Conservation (phyloP, 2,888 invertebrate genomes). For the Tenthredo scrophulariae region DNA sequence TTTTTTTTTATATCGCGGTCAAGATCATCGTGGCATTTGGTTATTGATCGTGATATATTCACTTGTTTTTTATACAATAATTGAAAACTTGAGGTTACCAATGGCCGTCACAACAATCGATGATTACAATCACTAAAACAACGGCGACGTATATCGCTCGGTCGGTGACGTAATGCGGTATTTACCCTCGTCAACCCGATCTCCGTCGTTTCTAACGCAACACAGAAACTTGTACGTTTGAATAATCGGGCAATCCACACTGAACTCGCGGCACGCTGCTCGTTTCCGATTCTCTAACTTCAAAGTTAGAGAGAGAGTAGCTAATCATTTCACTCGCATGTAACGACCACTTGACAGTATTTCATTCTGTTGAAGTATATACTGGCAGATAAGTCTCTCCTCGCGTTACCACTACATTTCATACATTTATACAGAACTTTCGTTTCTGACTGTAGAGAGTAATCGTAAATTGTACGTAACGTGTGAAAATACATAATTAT, state of each 20-base stretch:
- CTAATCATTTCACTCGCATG: slow-evolving; percentile 5
- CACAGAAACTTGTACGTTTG: not conserved
- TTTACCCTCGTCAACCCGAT: slow-evolving; percentile 5
- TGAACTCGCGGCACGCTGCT: not conserved
- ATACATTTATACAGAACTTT: not conserved
- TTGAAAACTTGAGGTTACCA: not conserved
- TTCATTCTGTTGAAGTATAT: not conserved
- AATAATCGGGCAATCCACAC: not conserved
- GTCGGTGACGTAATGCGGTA: not conserved
- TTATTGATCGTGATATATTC: not conserved
- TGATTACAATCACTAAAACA: not conserved
- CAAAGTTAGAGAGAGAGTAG: not conserved
- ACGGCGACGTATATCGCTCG: not conserved
- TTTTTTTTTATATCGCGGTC: not conserved
- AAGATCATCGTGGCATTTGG: not conserved
- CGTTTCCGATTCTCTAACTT: not conserved
- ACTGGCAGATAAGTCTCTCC: not conserved
- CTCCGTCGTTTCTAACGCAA: not conserved
- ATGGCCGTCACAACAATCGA: not conserved
- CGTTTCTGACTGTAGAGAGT: not conserved
- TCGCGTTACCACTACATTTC: not conserved
- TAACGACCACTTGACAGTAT: not conserved
- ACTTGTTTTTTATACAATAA: not conserved
- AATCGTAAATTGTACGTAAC: not conserved
- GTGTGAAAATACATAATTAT: not conserved